These are phyloP conservation scores for Esox masquinongy DNA, from an alignment of 2,797 vertebrate species.

Conservation along the genomic window DNA sequence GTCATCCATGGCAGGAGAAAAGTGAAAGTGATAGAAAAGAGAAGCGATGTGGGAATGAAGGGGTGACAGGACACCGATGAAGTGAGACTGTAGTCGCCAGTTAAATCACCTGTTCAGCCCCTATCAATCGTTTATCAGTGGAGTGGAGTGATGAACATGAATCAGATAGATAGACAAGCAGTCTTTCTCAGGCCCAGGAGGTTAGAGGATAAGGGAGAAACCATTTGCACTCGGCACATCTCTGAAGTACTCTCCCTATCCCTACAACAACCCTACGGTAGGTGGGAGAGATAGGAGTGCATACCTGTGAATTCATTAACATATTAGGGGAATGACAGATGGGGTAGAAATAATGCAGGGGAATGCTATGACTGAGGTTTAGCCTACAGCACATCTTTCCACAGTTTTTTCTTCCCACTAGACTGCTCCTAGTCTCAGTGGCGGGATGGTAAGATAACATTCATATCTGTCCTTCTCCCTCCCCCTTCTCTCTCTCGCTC, in stretches of 20 bases:
- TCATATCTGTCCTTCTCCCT: background rate
- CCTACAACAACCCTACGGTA: background rate
- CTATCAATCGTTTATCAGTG: conserved; percentile 8
- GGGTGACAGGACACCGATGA: conserved; percentile 53
- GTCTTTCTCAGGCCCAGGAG: background rate
- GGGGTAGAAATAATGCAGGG: background rate
- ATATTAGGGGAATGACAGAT: background rate
- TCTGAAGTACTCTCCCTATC: background rate
- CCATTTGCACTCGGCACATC: background rate
- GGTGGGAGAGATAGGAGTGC: background rate
- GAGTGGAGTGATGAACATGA: conserved; percentile 30
- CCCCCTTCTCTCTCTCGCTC: conserved; percentile 14
- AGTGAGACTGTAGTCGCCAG: conserved; percentile 60
- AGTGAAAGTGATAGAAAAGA: conserved; percentile 22
- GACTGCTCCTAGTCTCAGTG: background rate
- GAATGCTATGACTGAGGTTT: background rate
- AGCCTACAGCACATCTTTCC: background rate
- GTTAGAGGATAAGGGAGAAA: background rate
- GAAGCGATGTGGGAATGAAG: background rate
- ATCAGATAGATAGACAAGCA: conserved; percentile 45
- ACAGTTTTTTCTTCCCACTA: background rate
- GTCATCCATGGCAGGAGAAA: conserved; percentile 3
- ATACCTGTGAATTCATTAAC: background rate
- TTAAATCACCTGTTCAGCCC: conserved; percentile 58
- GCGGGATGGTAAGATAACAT: background rate